Conservation (phyloP, 1,140 invertebrate genomes). For the Drosophila repleta region DNA sequence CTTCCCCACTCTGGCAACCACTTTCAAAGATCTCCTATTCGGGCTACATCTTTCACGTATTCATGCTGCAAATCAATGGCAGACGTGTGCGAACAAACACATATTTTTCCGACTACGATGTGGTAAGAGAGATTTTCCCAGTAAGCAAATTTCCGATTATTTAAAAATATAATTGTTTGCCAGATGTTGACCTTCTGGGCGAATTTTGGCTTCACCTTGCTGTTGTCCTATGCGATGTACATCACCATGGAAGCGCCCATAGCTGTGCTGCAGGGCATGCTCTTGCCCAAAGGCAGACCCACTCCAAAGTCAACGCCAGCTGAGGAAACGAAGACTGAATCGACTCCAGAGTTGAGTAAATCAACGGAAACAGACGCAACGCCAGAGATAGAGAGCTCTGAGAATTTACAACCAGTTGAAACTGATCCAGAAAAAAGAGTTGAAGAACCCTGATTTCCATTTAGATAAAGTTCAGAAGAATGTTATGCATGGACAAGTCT, state of each 20-base stretch:
- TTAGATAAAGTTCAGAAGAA: no score
- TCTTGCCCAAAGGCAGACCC: conserved; percentile 8
- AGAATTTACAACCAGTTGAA: no score
- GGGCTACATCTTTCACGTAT: conserved; percentile 84
- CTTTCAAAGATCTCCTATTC: conserved; percentile 84
- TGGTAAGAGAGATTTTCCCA: conserved; percentile 38
- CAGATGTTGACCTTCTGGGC: conserved; percentile 64
- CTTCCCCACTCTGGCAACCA: no score
- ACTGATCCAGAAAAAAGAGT: no score
- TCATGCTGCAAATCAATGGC: conserved; percentile 48
- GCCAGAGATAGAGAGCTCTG: no score
- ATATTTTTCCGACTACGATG: conserved; percentile 55
- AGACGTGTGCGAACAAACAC: conserved; percentile 35
- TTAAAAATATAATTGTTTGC: neutral
- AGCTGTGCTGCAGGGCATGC: conserved; percentile 30
- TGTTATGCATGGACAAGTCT: no score
- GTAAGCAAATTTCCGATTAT: neutral
- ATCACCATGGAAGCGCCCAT: conserved; percentile 58
- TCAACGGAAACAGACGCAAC: no score
- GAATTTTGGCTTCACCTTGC: conserved; percentile 48
- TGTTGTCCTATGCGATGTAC: conserved; percentile 49
- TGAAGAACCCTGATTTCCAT: no score
- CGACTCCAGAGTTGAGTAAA: no score
- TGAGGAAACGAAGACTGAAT: no score
- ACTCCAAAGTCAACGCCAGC: neutral